These are phyloP conservation scores for Macaca mulatta DNA, from an alignment of 2,113 vertebrate species.

Conservation along the genomic window DNA sequence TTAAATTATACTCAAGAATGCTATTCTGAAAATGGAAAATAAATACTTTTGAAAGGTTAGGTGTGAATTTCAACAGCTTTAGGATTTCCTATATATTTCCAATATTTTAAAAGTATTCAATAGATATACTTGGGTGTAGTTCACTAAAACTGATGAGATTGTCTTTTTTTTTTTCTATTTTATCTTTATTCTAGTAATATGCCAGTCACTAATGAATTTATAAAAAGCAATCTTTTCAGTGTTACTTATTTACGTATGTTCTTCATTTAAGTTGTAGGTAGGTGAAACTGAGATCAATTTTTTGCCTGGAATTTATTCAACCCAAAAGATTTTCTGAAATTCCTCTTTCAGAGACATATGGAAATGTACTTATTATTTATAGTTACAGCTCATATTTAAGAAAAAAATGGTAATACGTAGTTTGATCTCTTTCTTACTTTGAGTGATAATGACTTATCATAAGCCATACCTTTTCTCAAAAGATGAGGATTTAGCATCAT, in stretches of 20 bases:
- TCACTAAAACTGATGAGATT: not conserved
- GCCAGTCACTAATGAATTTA: not conserved
- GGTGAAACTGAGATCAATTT: not conserved
- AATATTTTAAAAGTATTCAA: not conserved
- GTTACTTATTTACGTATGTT: not conserved
- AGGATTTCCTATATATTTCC: not conserved
- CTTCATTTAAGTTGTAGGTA: not conserved
- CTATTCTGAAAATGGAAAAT: not conserved
- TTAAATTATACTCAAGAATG: slow-evolving; percentile 18
- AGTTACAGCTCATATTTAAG: not conserved
- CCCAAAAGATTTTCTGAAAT: not conserved
- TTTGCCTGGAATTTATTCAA: not conserved
- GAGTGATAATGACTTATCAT: not conserved
- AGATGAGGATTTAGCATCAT: not conserved
- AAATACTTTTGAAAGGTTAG: not conserved
- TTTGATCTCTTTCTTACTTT: not conserved
- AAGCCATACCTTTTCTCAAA: not conserved
- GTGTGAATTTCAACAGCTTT: not conserved
- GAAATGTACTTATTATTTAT: not conserved
- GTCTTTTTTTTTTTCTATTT: not conserved
- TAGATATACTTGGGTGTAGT: not conserved
- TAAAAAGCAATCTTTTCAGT: not conserved
- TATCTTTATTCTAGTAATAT: not conserved
- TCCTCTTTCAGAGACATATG: not conserved
- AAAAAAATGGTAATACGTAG: not conserved